Percentiles rank a stretch among this genome's conserved stretches.
Evolutionary conservation across 2,797 vertebrate genomes (phyloP).

Genomic region (Phataginus tricuspis): DNA sequence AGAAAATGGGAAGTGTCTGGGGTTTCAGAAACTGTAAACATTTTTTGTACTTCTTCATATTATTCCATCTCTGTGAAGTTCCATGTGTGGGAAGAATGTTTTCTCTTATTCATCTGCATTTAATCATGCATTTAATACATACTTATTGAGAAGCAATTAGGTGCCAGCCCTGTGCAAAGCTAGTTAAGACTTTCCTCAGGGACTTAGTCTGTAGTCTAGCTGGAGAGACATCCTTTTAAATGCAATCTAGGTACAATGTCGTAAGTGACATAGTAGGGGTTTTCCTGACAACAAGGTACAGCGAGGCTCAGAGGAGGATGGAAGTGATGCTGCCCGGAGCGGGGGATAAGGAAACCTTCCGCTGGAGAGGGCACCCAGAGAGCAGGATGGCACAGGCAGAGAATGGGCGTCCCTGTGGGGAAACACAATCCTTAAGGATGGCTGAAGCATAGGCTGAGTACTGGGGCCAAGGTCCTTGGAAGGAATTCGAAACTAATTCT

Average conservation of each 20-base stretch:
- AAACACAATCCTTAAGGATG: neutral
- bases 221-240: neutral
- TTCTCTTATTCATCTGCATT: neutral
- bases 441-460: neutral
- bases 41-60: neutral
- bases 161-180: neutral
- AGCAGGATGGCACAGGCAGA: neutral
- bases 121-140: neutral
- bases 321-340: neutral
- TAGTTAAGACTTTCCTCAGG: neutral
- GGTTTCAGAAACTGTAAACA: neutral
- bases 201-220: neutral
- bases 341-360: neutral
- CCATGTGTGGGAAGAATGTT: neutral
- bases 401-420: accelerated
- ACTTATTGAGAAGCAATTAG: neutral
- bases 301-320: neutral
- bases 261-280: neutral
- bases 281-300: neutral
- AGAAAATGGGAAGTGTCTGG: slow-evolving; percentile 9
- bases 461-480: neutral
- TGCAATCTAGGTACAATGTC: neutral
- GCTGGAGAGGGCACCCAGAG: neutral
- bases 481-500: neutral
- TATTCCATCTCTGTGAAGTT: slow-evolving; percentile 2